A percentile compares a stretch with the other conserved stretches of the same genome.
phyloP scores from a whole-genome alignment of 2,888 invertebrate species.

The Eucriotettix oculatus region DNA sequence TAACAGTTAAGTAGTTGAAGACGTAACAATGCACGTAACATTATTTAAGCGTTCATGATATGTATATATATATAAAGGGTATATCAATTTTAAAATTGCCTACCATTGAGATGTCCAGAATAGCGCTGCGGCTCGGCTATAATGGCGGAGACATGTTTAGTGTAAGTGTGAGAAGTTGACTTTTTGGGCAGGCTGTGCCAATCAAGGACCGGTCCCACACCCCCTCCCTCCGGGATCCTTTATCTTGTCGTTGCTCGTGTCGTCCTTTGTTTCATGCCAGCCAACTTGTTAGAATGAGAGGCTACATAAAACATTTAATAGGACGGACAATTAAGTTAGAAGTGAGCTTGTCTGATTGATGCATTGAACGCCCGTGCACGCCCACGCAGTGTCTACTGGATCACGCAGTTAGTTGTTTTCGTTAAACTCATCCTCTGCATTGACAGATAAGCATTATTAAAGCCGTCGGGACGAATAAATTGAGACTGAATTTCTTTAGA shows the following conservation, averaged over 20 bases:
- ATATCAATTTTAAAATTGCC: too few species aligned
- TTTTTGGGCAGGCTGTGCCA: not conserved
- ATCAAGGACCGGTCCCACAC: not conserved
- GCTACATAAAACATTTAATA: not conserved
- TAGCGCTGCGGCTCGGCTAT: too few species aligned
- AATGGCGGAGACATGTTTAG: too few species aligned
- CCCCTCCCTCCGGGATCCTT: not conserved
- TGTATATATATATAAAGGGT: too few species aligned
- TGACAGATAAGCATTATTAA: not conserved
- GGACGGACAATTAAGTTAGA: not conserved
- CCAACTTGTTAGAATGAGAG: not conserved
- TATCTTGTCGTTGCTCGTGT: not conserved
- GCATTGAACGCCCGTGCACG: not conserved
- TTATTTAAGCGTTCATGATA: too few species aligned
- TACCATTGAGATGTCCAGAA: too few species aligned
- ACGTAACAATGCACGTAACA: too few species aligned
- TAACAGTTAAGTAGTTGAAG: too few species aligned
- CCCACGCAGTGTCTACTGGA: not conserved
- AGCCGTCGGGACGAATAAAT: not conserved
- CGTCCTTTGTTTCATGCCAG: not conserved
- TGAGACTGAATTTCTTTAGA: not conserved
- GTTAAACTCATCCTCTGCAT: not conserved
- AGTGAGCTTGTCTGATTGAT: not conserved
- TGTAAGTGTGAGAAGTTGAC: not conserved
- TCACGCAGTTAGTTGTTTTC: too few species aligned